Base-by-base conservation (phyloP, 2,888 invertebrate species). In the Thera britannica region DNA sequence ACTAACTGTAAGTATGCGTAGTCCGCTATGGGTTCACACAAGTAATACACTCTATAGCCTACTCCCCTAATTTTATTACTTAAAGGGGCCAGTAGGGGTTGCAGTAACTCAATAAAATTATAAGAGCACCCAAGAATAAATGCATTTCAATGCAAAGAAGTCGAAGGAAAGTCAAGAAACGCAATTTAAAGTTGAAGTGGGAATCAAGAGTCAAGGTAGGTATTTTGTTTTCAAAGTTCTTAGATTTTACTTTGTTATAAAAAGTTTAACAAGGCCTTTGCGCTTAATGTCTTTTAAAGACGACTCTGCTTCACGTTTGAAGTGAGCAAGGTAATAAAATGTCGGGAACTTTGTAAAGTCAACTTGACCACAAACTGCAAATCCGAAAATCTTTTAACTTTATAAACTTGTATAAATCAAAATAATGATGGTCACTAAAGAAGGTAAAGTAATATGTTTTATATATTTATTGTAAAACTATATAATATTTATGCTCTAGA, bases 121-220 rank as follows among this genome's bases (percentile, higher is more conserved):
- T 36, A 2, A 23, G 23, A 4, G 9, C 23, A 51, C 51, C 23
- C 6, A 4, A 5, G 38, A 2, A 56, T 7, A 56, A 56, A 38
- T 41, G 38, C 7, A 55, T 55, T 55, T 55, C n/a, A 36, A 38
- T 5, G 11, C 36, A n/a, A 55, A 55, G n/a, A 55, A 38, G n/a
- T 61, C 3, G 23, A 11, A 44, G 11, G n/a, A 60, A 36, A 38
- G 38, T 38, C 2, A 34, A 58, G 34, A 44, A 44, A 54, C 12
- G 23, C 44, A 61, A 54, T 54, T 44, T 54, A 54, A 54, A 61
- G 54, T 35, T 61, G 12, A 54, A 41, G 6, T 11, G 48, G 11
- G 48, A 58, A 58, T n/a, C 51, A 23, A 41, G 41, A 34, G 60
- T 8, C 38, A 56, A 38, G 41, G 11, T 8, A 52, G 41, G 11